Evolutionary conservation across 2,797 vertebrate genomes (phyloP), one percentile per base, ranked within the genome.

Genomic region (Amazona finschi): DNA sequence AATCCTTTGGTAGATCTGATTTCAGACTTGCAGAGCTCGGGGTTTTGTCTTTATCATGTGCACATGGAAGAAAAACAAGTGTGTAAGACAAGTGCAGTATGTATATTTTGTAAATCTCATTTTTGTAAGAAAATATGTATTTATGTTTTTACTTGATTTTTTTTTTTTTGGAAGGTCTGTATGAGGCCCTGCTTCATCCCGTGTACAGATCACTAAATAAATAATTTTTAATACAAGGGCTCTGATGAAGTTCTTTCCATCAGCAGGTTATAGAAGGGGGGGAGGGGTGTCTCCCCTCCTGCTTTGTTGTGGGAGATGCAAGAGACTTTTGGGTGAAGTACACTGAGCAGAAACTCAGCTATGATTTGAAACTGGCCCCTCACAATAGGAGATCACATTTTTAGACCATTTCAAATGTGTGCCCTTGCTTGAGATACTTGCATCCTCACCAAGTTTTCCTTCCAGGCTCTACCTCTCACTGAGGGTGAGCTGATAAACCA

Each of bases 41-140:
- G 92, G 39, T 96, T 97, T 97, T 96, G 94, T 97, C 96, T 95
- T 89, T 97, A 93, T 93, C 94, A 95, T 93, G 96, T 98, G 98
- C 98, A 98, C 97, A 76, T 98, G 97, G 97, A 97, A 92, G 96
- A 97, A 97, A 74, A 1, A 8, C 15, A 76, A 91, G 50, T 1
- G 93, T 97, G 97, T 98, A 97, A 97, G 97, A 97, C 93, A 96
- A 98, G 97, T 98, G 96, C 97, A 98, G 97, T 97, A 97, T 98
- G 98, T 98, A 98, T 98, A 98, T 98, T 98, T 98, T 99, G 98
- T 98, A 98, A 98, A 98, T 97, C 97, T 97, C 96, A 88, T 95
- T 96, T 98, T 98, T 98, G 98, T 98, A 99, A 98, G 98, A 98
- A 98, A 98, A 98, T 98, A 98, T 98, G 98, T 99, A 99, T 99